Percentiles rank a stretch among this genome's conserved stretches.
These are phyloP conservation scores for Ochropleura plecta DNA, from an alignment of 2,888 invertebrate species.

Conservation along the genomic window DNA sequence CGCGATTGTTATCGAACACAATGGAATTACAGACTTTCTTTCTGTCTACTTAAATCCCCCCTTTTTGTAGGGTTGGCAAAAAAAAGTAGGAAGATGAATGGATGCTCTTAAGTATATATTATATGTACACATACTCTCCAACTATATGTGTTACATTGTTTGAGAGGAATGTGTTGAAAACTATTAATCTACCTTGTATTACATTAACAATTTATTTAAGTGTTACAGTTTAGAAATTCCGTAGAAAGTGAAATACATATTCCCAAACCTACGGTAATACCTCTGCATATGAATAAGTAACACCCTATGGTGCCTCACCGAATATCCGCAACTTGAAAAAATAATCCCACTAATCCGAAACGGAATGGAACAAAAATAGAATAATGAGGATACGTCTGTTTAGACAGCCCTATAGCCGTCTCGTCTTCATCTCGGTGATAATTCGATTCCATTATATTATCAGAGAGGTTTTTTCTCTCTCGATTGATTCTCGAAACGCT, in stretches of 20 bases:
- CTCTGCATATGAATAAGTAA: slow-evolving; percentile 19
- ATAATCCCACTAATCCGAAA: slow-evolving; percentile 47
- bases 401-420: slow-evolving; percentile 68
- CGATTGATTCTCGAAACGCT: slow-evolving; percentile 82
- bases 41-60: slow-evolving; percentile 66
- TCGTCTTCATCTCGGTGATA: slow-evolving; percentile 87
- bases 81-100: not conserved
- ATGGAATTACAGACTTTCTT: slow-evolving; percentile 87
- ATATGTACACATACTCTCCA: too few species aligned
- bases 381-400: slow-evolving; percentile 42
- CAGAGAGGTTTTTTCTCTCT: slow-evolving; percentile 80
- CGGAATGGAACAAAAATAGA: slow-evolving; percentile 46
- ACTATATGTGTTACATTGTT: too few species aligned
- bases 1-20: slow-evolving; percentile 87
- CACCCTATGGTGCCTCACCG: slow-evolving; percentile 17
- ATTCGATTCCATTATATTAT: slow-evolving; percentile 89
- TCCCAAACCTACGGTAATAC: slow-evolving; percentile 1
- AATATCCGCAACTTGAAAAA: slow-evolving; percentile 46
- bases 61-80: slow-evolving; percentile 56
- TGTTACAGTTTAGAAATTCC: not conserved
- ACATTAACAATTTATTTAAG: not conserved
- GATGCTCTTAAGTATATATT: not conserved
- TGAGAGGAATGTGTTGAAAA: not conserved
- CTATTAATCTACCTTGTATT: not conserved
- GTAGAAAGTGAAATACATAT: not conserved